Conservation (phyloP, 1,140 invertebrate genomes). For the Sipha flava region DNA sequence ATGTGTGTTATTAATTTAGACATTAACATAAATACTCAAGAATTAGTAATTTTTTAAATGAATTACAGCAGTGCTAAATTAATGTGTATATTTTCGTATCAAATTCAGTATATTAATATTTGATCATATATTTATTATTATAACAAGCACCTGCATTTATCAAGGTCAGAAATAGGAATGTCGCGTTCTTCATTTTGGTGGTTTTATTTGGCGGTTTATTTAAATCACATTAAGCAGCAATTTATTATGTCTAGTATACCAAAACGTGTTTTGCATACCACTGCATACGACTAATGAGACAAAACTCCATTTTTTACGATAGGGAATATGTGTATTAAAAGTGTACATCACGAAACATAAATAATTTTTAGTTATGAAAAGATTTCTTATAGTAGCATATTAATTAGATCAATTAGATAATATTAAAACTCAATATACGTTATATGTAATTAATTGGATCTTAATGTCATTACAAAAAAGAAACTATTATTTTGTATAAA, state of each 20-base stretch:
- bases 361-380: not conserved
- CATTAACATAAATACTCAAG: not conserved
- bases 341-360: not conserved
- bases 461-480: too few species aligned
- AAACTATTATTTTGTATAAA: too few species aligned
- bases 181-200: not conserved
- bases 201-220: not conserved
- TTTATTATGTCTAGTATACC: not conserved
- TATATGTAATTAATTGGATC: too few species aligned
- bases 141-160: not conserved
- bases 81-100: not conserved
- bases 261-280: conserved; percentile 16
- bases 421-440: too few species aligned
- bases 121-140: not conserved
- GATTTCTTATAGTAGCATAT: not conserved
- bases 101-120: not conserved
- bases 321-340: too few species aligned
- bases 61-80: not conserved
- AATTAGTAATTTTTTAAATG: not conserved
- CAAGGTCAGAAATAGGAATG: conserved; percentile 9
- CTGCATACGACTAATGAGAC: not conserved
- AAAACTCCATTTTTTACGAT: not conserved
- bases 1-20: not conserved
- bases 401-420: too few species aligned
- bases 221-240: not conserved